Percentiles rank a stretch among this genome's conserved stretches.
phyloP scores from a whole-genome alignment of 2,797 vertebrate genomes.

The Phaenicophaeus curvirostris region DNA sequence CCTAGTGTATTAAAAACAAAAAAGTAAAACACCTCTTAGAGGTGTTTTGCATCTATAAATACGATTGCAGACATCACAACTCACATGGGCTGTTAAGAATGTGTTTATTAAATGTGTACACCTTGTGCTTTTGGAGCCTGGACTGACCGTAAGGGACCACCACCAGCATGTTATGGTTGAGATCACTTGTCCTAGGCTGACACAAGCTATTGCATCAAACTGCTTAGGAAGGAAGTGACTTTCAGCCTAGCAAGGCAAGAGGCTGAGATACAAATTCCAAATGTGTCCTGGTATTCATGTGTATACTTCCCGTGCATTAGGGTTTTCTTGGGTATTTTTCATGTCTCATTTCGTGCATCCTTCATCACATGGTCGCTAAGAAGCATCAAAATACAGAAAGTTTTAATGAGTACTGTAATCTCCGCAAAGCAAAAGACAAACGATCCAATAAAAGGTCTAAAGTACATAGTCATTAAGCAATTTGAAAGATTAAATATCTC shows the following conservation, averaged over 20 bases:
- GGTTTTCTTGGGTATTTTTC: too few species aligned
- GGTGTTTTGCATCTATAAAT: not conserved
- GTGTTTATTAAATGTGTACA: rapidly evolving
- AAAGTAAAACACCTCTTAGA: not conserved
- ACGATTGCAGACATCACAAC: not conserved
- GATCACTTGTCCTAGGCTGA: not conserved
- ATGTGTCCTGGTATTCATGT: rapidly evolving
- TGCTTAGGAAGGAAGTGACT: not conserved
- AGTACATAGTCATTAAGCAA: not conserved
- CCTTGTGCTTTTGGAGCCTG: not conserved
- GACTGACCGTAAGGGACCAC: not conserved
- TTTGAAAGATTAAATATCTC: not conserved
- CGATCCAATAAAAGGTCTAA: not conserved
- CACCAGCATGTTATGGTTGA: rapidly evolving
- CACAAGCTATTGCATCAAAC: too few species aligned
- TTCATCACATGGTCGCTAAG: not conserved
- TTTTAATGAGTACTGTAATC: not conserved
- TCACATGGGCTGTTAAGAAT: not conserved
- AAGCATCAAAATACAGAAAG: not conserved
- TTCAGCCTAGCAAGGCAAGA: not conserved
- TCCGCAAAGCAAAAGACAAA: not conserved
- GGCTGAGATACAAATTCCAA: rapidly evolving
- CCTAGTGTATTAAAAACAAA: not conserved
- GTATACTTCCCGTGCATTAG: rapidly evolving
- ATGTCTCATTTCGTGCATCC: not conserved